phyloP scores from a whole-genome alignment of 1,140 invertebrate genomes.

The Cepaea nemoralis region DNA sequence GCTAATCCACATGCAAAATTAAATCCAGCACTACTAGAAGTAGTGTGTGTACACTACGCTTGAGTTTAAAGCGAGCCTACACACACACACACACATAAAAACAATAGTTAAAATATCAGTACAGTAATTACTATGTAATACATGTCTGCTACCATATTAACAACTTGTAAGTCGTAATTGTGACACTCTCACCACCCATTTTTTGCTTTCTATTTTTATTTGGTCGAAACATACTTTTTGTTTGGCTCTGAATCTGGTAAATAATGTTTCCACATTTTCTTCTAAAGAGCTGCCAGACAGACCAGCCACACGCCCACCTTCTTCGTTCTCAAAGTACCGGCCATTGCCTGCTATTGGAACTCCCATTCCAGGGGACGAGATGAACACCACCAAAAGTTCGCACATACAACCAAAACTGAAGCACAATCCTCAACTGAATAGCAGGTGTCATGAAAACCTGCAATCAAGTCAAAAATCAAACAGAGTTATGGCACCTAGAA shows the following conservation, averaged over 20 bases:
- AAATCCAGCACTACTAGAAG: too few relatives aligned
- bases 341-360: constrained; percentile 31
- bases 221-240: too few relatives aligned
- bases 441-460: not conserved
- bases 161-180: too few relatives aligned
- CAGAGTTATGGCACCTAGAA: not conserved
- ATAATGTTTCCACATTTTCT: not conserved
- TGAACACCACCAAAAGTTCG: not conserved
- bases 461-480: not conserved
- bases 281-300: not conserved
- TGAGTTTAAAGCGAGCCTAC: too few relatives aligned
- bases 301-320: constrained; percentile 17
- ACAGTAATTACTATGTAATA: too few relatives aligned
- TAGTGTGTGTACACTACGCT: too few relatives aligned
- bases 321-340: constrained; percentile 35
- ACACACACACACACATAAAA: too few relatives aligned
- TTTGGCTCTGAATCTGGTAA: not conserved
- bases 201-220: too few relatives aligned
- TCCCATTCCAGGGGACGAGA: not conserved
- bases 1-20: too few relatives aligned
- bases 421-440: not conserved
- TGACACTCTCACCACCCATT: too few relatives aligned
- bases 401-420: not conserved
- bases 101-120: too few relatives aligned
- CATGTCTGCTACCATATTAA: too few relatives aligned